These are phyloP conservation scores for Penaeus chinensis DNA, from an alignment of 1,140 invertebrate species.

Conservation along the genomic window DNA sequence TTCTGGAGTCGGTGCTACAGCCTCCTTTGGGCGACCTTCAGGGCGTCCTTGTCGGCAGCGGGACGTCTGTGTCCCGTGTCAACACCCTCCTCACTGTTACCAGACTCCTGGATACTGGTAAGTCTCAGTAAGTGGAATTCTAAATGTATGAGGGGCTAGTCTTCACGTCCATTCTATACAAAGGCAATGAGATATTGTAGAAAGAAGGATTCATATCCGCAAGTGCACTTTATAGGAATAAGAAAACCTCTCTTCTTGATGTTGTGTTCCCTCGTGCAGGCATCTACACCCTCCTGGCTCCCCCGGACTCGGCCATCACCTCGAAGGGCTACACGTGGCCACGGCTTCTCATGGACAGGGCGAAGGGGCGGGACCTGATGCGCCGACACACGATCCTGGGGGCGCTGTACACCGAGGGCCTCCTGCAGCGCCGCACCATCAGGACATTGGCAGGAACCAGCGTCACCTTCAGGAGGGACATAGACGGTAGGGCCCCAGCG, in stretches of 20 bases:
- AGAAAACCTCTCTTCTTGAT: neutral
- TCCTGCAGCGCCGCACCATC: constrained; percentile 40
- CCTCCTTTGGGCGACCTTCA: constrained; percentile 49
- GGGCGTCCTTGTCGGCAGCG: constrained; percentile 43
- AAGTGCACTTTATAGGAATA: neutral
- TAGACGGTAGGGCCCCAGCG: constrained; percentile 28
- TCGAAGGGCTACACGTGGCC: constrained; percentile 62
- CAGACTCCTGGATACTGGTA: constrained; percentile 6
- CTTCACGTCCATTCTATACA: too few relatives aligned
- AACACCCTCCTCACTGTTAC: constrained; percentile 48
- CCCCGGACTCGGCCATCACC: constrained; percentile 59
- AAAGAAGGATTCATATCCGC: too few relatives aligned
- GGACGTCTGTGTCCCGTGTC: constrained; percentile 30
- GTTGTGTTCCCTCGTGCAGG: neutral
- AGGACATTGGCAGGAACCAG: constrained; percentile 48
- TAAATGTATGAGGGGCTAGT: too few relatives aligned
- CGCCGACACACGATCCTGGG: constrained; percentile 41
- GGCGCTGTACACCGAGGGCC: constrained; percentile 56
- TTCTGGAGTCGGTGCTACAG: constrained; percentile 50
- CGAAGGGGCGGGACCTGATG: constrained; percentile 32
- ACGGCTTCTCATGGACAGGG: constrained; percentile 43
- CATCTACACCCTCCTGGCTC: constrained; percentile 52
- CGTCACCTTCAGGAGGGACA: constrained; percentile 55
- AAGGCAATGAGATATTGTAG: too few relatives aligned
- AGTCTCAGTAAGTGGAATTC: neutral